Base-by-base conservation (phyloP, 2,797 vertebrate species). In the Sandelia bainsii region DNA sequence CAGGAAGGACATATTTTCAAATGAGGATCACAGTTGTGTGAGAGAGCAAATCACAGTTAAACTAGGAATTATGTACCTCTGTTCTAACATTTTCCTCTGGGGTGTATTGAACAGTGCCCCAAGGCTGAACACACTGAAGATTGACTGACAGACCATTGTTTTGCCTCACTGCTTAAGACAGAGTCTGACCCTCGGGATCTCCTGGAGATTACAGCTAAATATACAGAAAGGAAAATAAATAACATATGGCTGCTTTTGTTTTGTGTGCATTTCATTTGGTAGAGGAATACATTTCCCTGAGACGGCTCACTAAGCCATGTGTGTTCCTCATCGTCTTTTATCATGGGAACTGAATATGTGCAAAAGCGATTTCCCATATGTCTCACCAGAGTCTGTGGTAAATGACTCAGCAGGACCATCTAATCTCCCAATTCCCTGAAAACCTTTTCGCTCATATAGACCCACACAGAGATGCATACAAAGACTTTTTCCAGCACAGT, bases 371-470 rank as follows among this genome's bases (percentile, higher is more conserved):
- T 87, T 81, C 72, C 81, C 73, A 59, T 69, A 58, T 59, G 69
- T 45, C 72, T 62, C 71, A 25, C 29, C 58, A 50, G 23, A 82
- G 77, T 84, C 45, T 0, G 20, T 70, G 69, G 62, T 66, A 81
- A 79, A 81, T 75, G 79, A 89, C 72, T 90, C 82, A 60, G 78
- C 78, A 83, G 53, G 61, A 70, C 49, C 62, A 69, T 80, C 73
- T 86, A 77, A 87, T 87, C 77, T 84, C 60, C 45, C 39, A 65
- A 52, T 77, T 79, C 80, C 70, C 72, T 54, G 22, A 64, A 72
- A 81, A 51, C 42, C 49, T 39, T 50, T 77, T 46, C 39, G 40
- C 54, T 45, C 16, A 62, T 56, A 51, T 46, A 63, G n/a, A 37
- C 53, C 51, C 53, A 54, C 53, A 63, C 7, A 27, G n/a, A 77